Conservation (phyloP, 2,113 vertebrate genomes). For the Regulus satrapa region DNA sequence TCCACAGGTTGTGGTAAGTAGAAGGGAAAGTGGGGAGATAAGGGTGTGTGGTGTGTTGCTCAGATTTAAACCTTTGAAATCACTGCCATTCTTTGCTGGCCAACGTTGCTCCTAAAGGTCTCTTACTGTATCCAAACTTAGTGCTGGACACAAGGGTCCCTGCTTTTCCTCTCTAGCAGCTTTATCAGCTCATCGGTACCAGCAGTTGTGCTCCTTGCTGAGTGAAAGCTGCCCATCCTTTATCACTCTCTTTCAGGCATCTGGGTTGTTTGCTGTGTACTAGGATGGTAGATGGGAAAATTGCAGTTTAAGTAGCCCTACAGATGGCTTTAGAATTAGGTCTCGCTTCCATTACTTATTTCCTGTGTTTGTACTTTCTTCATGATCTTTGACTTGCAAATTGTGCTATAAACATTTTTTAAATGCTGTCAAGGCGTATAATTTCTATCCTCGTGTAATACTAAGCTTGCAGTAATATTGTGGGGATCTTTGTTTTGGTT, state of each 20-base stretch:
- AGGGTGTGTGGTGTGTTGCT: background rate
- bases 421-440: rapidly evolving
- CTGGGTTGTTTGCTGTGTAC: background rate
- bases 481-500: background rate
- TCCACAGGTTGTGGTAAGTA: slow-evolving; percentile 86
- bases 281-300: background rate
- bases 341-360: background rate
- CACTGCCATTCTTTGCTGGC: background rate
- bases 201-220: background rate
- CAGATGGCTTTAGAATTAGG: rapidly evolving
- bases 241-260: background rate
- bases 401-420: rapidly evolving
- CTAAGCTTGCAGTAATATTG: background rate
- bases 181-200: background rate
- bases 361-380: background rate
- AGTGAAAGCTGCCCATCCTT: background rate
- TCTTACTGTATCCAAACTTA: background rate
- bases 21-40: background rate
- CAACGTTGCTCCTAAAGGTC: rapidly evolving
- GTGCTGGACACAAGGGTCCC: background rate
- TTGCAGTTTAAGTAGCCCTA: background rate
- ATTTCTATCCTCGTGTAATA: rapidly evolving
- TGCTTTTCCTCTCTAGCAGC: background rate
- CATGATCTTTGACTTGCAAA: rapidly evolving
- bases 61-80: background rate